phyloP scores from a whole-genome alignment of 2,797 vertebrate genomes.

The Synaphobranchus kaupii region DNA sequence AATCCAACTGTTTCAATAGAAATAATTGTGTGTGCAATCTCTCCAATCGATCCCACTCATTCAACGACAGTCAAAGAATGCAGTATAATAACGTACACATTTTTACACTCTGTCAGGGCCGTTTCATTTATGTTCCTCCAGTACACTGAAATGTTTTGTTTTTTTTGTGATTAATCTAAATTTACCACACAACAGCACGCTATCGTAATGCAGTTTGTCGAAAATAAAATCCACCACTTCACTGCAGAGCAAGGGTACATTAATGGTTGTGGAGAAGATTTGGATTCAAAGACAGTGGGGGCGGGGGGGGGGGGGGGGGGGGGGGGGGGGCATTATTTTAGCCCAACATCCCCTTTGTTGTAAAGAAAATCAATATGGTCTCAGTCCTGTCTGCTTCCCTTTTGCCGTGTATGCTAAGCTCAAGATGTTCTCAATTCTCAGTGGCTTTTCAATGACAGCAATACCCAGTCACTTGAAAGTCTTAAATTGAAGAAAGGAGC shows the following conservation, averaged over 20 bases:
- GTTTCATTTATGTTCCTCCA: background rate
- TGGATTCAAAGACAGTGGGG: background rate
- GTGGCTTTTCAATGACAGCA: constrained; percentile 30
- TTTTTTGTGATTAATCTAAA: background rate
- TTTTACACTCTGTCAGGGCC: background rate
- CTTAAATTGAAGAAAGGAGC: constrained; percentile 23
- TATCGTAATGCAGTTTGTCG: background rate
- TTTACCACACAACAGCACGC: background rate
- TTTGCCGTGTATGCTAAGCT: constrained; percentile 22
- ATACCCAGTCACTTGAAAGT: constrained; percentile 29
- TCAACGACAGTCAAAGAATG: background rate
- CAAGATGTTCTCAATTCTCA: constrained; percentile 31
- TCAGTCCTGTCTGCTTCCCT: constrained; percentile 24
- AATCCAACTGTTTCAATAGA: background rate
- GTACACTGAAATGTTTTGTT: background rate
- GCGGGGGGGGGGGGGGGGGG: background rate
- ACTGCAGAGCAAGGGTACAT: background rate
- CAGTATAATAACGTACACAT: background rate
- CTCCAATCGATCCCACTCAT: background rate
- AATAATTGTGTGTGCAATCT: background rate
- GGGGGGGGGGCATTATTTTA: constrained; percentile 13
- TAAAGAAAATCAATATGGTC: constrained; percentile 31
- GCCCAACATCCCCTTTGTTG: constrained; percentile 9
- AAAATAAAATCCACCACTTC: constrained; percentile 1
- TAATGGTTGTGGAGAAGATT: background rate